A percentile compares a stretch with the other conserved stretches of the same genome.
These are phyloP conservation scores for Rhagologus leucostigma DNA, from an alignment of 2,113 vertebrate species.

Conservation along the genomic window DNA sequence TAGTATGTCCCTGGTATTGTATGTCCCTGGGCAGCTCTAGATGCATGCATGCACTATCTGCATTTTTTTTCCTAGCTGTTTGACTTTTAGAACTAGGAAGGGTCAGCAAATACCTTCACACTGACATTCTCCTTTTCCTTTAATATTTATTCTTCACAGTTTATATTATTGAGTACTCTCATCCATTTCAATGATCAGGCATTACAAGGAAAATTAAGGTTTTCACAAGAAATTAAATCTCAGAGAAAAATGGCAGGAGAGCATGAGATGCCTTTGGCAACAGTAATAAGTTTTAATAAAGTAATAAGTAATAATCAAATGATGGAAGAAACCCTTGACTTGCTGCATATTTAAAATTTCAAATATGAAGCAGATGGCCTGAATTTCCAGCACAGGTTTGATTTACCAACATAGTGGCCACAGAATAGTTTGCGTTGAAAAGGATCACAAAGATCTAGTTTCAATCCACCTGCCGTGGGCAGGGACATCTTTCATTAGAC, in stretches of 20 bases:
- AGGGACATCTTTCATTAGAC: background rate
- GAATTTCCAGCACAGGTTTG: background rate
- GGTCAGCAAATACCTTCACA: background rate
- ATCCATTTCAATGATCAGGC: background rate
- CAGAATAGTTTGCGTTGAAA: background rate
- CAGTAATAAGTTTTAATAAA: background rate
- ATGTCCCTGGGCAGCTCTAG: background rate
- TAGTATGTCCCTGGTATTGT: background rate
- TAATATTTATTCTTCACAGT: background rate
- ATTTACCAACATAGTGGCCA: background rate
- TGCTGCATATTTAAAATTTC: background rate
- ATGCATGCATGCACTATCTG: accelerated
- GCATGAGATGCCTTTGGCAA: background rate
- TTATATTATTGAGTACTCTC: background rate
- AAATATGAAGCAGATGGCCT: background rate
- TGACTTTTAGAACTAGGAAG: background rate
- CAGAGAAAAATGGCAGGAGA: background rate
- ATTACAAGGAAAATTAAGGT: background rate
- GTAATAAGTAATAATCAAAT: background rate
- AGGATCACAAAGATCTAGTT: background rate
- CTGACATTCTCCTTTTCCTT: background rate
- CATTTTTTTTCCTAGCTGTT: background rate
- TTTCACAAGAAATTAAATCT: background rate
- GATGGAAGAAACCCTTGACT: background rate
- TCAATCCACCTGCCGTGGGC: background rate